Conservation (phyloP, 2,888 invertebrate species). For the Cremastinae sp. region DNA sequence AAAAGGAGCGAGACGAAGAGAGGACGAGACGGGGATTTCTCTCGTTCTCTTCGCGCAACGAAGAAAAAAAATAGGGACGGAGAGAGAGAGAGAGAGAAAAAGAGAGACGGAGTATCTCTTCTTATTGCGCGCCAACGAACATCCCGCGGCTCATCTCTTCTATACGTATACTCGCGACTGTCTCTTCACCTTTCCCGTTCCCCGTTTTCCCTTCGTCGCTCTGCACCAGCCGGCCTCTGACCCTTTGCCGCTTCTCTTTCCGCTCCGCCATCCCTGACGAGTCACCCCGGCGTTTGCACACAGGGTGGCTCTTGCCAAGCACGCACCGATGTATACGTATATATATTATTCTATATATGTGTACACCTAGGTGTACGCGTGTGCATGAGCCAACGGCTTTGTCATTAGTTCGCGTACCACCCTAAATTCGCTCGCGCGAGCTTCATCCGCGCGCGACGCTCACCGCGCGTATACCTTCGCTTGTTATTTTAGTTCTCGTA, state of each 20-base stretch:
- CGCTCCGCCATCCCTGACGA: conserved; percentile 43
- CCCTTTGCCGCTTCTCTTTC: conserved; percentile 28
- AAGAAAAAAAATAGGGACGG: neutral
- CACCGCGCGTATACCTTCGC: conserved; percentile 40
- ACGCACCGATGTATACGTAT: conserved; percentile 12
- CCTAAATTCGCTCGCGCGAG: conserved; percentile 75
- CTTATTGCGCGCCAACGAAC: conserved; percentile 56
- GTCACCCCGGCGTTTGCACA: conserved; percentile 23
- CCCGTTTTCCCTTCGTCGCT: neutral
- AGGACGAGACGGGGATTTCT: neutral
- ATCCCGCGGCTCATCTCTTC: conserved; percentile 40
- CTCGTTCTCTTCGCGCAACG: neutral
- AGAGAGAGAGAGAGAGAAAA: conserved; percentile 2
- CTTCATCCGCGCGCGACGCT: conserved; percentile 30
- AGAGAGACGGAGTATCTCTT: conserved; percentile 39
- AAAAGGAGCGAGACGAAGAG: conserved; percentile 1
- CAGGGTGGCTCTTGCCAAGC: neutral
- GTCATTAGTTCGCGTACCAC: conserved; percentile 75
- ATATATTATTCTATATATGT: conserved; percentile 2
- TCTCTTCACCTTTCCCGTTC: conserved; percentile 1
- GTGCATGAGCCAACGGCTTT: conserved; percentile 63
- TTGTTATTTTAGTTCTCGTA: no score
- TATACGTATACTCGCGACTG: conserved; percentile 24
- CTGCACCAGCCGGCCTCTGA: conserved; percentile 35
- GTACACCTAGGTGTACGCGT: conserved; percentile 24